Evolutionary conservation across 2,797 vertebrate genomes (phyloP).

Genomic region (Hemibagrus guttatus): DNA sequence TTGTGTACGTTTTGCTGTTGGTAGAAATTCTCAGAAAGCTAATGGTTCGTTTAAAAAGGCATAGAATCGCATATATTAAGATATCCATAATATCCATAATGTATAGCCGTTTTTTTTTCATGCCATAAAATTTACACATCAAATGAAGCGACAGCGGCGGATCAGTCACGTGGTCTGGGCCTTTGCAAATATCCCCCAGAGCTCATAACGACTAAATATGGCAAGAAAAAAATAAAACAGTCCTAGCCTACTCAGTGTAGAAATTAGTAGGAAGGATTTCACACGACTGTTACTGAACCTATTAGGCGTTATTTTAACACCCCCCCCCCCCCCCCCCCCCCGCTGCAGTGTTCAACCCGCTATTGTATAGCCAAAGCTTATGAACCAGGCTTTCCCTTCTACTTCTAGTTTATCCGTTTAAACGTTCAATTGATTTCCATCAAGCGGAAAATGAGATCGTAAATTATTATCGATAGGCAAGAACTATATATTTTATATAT

Average conservation of each 20-base stretch:
- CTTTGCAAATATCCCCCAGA: constrained; percentile 25
- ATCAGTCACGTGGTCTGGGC: constrained; percentile 26
- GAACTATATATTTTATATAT: too few relatives aligned
- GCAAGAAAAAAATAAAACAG: not conserved
- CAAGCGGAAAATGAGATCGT: constrained; percentile 52
- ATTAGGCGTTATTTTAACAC: not conserved
- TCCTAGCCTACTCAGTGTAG: not conserved
- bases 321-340: not conserved
- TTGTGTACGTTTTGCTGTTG: too few relatives aligned
- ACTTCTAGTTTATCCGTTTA: constrained; percentile 43
- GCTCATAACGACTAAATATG: constrained; percentile 35
- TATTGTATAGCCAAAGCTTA: constrained; percentile 40
- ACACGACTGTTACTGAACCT: constrained; percentile 35
- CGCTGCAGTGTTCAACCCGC: constrained; percentile 18
- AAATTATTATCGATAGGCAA: constrained; percentile 53
- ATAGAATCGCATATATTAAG: not conserved
- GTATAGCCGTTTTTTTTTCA: constrained; percentile 13
- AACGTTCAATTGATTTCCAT: constrained; percentile 48
- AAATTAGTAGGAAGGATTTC: constrained; percentile 21
- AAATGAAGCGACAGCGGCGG: constrained; percentile 37
- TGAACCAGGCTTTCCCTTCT: constrained; percentile 36
- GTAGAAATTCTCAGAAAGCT: not conserved
- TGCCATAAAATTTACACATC: constrained; percentile 28
- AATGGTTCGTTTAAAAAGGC: not conserved
- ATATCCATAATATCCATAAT: not conserved